These are phyloP conservation scores for Rambutsinella grinnellia DNA, from an alignment of 2,888 invertebrate species.

Conservation along the genomic window DNA sequence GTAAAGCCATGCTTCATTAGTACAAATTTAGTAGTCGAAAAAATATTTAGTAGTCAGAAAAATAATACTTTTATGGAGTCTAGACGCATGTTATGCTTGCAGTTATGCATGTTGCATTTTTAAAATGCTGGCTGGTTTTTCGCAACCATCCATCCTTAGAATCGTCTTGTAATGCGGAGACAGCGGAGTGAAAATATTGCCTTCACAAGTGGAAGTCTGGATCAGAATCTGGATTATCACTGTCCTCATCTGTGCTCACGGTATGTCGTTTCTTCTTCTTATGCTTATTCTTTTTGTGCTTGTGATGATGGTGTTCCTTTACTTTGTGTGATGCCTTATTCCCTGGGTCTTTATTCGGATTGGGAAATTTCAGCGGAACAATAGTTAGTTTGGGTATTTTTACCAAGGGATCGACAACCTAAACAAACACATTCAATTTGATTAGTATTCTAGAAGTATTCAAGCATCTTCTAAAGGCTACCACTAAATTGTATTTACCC, in stretches of 20 bases:
- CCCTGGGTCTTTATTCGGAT: slow-evolving; percentile 49
- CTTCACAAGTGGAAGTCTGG: slow-evolving; percentile 66
- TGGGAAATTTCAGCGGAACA: slow-evolving; percentile 66
- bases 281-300: slow-evolving; percentile 68
- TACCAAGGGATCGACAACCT: slow-evolving; percentile 52
- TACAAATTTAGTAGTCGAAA: slow-evolving; percentile 5
- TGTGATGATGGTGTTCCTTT: slow-evolving; percentile 63
- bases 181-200: slow-evolving; percentile 5
- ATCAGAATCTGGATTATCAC: slow-evolving; percentile 71
- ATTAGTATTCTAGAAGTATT: neutral
- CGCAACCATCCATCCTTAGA: neutral
- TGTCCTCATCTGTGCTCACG: slow-evolving; percentile 76
- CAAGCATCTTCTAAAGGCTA: too few relatives aligned
- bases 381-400: slow-evolving; percentile 71
- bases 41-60: too few relatives aligned
- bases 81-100: too few relatives aligned
- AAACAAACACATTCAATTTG: neutral
- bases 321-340: slow-evolving; percentile 56
- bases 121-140: neutral
- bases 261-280: slow-evolving; percentile 74
- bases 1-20: slow-evolving; percentile 30
- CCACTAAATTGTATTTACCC: too few relatives aligned
- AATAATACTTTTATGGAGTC: slow-evolving; percentile 34
- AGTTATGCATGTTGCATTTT: too few relatives aligned
- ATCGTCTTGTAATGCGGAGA: neutral